These are phyloP conservation scores for Sebastiscus tertius DNA, from an alignment of 2,797 vertebrate species.

Conservation along the genomic window DNA sequence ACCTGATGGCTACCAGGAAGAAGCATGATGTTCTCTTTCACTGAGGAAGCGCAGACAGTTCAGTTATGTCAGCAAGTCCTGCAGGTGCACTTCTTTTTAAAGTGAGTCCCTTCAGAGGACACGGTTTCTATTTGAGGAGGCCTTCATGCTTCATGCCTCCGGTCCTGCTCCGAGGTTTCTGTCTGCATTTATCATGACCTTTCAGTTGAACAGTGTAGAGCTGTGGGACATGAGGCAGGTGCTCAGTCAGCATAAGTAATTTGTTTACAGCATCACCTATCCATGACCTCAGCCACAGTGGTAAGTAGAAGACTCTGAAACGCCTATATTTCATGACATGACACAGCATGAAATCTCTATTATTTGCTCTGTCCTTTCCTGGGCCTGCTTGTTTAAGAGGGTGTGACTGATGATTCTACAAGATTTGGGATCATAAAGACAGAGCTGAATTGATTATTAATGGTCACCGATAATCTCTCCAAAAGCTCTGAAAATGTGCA, in stretches of 20 bases:
- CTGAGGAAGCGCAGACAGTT: constrained; percentile 16
- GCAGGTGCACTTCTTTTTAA: constrained; percentile 38
- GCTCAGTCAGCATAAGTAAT: constrained; percentile 10
- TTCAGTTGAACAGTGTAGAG: constrained; percentile 16
- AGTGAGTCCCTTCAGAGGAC: constrained; percentile 10
- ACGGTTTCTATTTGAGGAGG: constrained; percentile 27
- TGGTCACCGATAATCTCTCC: not conserved
- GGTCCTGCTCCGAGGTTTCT: constrained; percentile 17
- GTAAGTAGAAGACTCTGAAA: not conserved
- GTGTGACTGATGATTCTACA: not conserved
- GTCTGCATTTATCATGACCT: constrained; percentile 20
- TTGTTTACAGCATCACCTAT: constrained; percentile 12
- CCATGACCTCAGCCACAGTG: not conserved
- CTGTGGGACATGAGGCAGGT: constrained; percentile 25
- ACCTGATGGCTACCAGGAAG: not conserved
- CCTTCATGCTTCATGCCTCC: constrained; percentile 31
- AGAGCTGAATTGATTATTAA: not conserved
- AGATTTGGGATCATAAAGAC: not conserved
- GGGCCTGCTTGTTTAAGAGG: not conserved
- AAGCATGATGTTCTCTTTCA: constrained; percentile 30
- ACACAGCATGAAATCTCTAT: not conserved
- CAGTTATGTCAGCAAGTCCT: constrained; percentile 9
- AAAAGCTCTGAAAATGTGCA: constrained; percentile 9
- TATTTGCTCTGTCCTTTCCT: not conserved
- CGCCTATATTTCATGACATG: not conserved